Evolutionary conservation across 2,113 vertebrate species (phyloP).

Genomic region (Notarius quadriscutis): DNA sequence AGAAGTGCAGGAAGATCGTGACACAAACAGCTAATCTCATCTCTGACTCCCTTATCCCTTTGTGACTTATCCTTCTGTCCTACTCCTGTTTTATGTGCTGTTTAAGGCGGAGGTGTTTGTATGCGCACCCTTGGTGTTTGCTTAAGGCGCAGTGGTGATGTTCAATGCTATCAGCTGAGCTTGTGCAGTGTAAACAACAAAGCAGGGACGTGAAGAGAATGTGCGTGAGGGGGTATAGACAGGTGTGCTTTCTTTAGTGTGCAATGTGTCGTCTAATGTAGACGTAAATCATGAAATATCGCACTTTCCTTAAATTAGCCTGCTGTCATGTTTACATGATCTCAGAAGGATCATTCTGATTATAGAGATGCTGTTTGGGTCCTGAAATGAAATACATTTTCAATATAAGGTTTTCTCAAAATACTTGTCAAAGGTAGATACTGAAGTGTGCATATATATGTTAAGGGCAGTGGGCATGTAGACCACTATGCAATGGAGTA

Average conservation of each 20-base stretch:
- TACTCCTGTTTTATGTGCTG: background rate
- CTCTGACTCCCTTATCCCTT: conserved; percentile 8
- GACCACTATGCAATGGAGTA: too few relatives aligned
- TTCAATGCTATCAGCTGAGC: conserved; percentile 14
- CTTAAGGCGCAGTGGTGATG: conserved; percentile 14
- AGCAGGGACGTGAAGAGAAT: conserved; percentile 18
- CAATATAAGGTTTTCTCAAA: too few relatives aligned
- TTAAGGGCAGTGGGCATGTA: too few relatives aligned
- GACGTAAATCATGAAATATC: background rate
- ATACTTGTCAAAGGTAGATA: too few relatives aligned
- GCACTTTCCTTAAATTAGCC: background rate
- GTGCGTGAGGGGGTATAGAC: background rate
- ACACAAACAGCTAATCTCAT: conserved; percentile 18
- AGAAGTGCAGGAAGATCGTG: background rate
- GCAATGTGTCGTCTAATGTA: background rate
- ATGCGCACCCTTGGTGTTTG: conserved; percentile 11
- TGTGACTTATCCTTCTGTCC: conserved; percentile 13
- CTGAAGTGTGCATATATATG: too few relatives aligned
- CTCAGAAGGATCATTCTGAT: background rate
- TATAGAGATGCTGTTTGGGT: background rate
- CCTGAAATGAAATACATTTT: background rate
- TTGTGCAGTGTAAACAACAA: conserved; percentile 29
- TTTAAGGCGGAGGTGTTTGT: conserved; percentile 9
- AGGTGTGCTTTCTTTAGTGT: background rate
- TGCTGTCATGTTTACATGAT: background rate